phyloP scores from a whole-genome alignment of 2,888 invertebrate species.

The Netelia inedita region DNA sequence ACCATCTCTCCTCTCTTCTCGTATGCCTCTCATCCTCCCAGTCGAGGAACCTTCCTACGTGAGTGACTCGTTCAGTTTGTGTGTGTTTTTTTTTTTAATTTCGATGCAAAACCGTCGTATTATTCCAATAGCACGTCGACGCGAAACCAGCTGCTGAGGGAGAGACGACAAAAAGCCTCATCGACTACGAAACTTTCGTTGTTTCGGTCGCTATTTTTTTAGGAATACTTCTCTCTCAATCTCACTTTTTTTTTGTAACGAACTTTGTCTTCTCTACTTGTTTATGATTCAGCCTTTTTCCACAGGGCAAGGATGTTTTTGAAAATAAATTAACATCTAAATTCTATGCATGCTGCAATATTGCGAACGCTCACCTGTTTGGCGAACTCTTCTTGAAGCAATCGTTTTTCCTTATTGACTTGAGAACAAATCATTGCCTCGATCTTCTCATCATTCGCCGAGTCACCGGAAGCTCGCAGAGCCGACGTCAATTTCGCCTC shows the following conservation, averaged over 20 bases:
- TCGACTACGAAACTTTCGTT: background rate
- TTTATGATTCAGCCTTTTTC: too few relatives aligned
- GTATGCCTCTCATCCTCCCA: background rate
- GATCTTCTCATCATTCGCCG: constrained; percentile 87
- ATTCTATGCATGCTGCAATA: too few relatives aligned
- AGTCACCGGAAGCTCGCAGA: constrained; percentile 88
- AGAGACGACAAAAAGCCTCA: background rate
- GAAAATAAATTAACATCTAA: too few relatives aligned
- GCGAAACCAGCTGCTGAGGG: constrained; percentile 9
- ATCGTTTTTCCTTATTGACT: constrained; percentile 89
- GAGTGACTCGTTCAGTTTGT: constrained; percentile 14
- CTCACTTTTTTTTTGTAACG: too few relatives aligned
- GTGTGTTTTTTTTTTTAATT: background rate
- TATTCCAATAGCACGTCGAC: constrained; percentile 9
- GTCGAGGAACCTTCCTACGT: constrained; percentile 10
- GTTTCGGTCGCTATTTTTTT: background rate
- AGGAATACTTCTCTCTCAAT: too few relatives aligned
- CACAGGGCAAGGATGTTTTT: too few relatives aligned
- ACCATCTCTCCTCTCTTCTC: constrained; percentile 43
- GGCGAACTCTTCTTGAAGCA: constrained; percentile 90
- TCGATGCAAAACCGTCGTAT: constrained; percentile 15
- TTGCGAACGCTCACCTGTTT: constrained; percentile 87
- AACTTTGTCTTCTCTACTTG: too few relatives aligned
- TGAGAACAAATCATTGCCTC: constrained; percentile 87
- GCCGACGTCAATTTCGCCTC: constrained; percentile 89